phyloP scores from a whole-genome alignment of 2,888 invertebrate genomes.

The Augochlorella aurata region DNA sequence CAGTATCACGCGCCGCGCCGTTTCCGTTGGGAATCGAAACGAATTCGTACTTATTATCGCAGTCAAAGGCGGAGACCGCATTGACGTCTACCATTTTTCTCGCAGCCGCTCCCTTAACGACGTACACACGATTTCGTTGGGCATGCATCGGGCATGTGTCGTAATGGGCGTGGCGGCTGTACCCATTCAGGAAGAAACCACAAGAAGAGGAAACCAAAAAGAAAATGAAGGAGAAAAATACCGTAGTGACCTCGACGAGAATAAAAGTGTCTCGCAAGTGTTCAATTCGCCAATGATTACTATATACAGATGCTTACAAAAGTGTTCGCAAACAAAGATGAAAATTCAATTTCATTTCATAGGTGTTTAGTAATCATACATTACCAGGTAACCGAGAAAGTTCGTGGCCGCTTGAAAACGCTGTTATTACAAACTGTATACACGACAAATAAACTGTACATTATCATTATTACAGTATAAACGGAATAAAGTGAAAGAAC shows the following conservation, averaged over 20 bases:
- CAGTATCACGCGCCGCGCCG: slow-evolving; percentile 71
- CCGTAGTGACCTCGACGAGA: background rate
- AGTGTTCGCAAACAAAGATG: too few species aligned
- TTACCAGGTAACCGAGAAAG: too few species aligned
- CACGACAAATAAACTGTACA: too few species aligned
- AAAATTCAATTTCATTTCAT: too few species aligned
- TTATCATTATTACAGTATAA: too few species aligned
- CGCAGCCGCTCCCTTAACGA: slow-evolving; percentile 49
- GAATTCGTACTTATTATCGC: slow-evolving; percentile 73
- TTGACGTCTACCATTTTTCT: slow-evolving; percentile 65
- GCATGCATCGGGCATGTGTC: slow-evolving; percentile 5
- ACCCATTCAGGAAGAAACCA: slow-evolving; percentile 31
- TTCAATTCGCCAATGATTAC: background rate
- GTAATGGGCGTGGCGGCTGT: slow-evolving; percentile 35
- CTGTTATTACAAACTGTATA: too few species aligned
- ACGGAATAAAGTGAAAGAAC: too few species aligned
- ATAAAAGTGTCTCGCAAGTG: background rate
- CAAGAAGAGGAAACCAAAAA: background rate
- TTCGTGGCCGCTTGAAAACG: too few species aligned
- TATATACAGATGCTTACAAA: background rate
- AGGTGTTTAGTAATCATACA: too few species aligned
- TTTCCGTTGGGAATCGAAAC: slow-evolving; percentile 77
- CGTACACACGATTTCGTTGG: slow-evolving; percentile 32
- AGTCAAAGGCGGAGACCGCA: slow-evolving; percentile 48
- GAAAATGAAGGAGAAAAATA: background rate